Conservation (phyloP, 2,113 vertebrate genomes). For the Xyliphius kryptos region DNA sequence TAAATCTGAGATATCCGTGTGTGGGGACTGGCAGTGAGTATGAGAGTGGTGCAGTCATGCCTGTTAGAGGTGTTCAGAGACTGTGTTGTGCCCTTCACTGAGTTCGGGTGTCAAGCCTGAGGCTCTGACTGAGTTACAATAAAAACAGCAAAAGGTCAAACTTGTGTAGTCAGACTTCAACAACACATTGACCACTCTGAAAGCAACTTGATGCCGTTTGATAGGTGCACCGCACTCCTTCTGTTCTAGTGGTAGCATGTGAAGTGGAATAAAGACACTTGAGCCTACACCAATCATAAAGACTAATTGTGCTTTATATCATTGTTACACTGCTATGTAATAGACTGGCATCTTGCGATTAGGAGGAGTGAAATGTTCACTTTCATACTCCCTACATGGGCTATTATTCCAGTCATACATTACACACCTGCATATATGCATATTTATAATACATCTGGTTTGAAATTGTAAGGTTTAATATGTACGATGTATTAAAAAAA, state of each 20-base stretch:
- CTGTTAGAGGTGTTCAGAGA: conserved; percentile 62
- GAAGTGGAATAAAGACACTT: conserved; percentile 32
- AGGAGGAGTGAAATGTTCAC: conserved; percentile 24
- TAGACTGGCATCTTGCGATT: conserved; percentile 10
- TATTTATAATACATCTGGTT: conserved; percentile 2
- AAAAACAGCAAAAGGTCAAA: conserved; percentile 57
- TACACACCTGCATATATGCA: too few species aligned
- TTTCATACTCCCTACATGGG: conserved; percentile 26
- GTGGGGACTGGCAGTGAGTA: conserved; percentile 48
- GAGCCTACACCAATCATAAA: conserved; percentile 31
- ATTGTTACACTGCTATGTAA: conserved; percentile 31
- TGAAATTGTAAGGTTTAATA: too few species aligned
- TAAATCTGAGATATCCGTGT: conserved; percentile 62
- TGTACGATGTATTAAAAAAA: too few species aligned
- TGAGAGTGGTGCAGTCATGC: conserved; percentile 59
- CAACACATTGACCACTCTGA: conserved; percentile 39
- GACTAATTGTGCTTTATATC: conserved; percentile 31
- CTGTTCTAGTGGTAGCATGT: conserved; percentile 25
- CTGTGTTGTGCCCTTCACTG: conserved; percentile 50
- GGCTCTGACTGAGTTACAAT: conserved; percentile 61
- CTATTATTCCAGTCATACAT: conserved; percentile 14
- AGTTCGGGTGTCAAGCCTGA: conserved; percentile 52
- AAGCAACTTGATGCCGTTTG: conserved; percentile 42
- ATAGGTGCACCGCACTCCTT: conserved; percentile 32
- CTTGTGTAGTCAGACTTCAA: conserved; percentile 43